Evolutionary conservation across 2,888 invertebrate genomes (phyloP), one percentile per base, ranked within the genome.

Genomic region (Cheilosia pagana): DNA sequence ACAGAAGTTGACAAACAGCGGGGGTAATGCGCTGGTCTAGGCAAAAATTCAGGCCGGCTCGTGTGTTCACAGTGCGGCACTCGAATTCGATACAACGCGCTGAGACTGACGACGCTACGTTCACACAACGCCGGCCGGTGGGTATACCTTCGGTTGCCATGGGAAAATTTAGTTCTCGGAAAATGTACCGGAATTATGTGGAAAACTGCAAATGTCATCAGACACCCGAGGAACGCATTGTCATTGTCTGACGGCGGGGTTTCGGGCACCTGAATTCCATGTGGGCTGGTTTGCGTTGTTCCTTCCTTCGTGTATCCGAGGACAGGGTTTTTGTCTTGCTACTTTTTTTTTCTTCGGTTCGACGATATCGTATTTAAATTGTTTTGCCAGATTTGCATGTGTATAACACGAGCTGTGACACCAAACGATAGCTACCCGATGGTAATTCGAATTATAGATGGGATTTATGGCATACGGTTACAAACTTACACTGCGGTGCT

Each of bases 161-260:
- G 88, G 86, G 88, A 88, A 88, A 88, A 88, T 87, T 81, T 70
- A 87, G 75, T 88, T 88, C 88, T 87, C 76, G 87, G 83, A 88
- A 87, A 87, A 81, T 86, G 83, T 88, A 82, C 87, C 87, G 87
- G 86, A 87, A 86, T 85, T 77, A 85, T 77, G 74, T 78, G 74
- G 86, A 86, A 86, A 74, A 82, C 53, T 78, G 82, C 86, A 82
- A 81, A 70, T 81, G 85, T 81, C 81, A 85, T 81, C 85, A 85
- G 85, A 85, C 85, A 85, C 85, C 70, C 70, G 75, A 85, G 75
- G 75, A 85, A 85, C 85, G 81, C 75, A 81, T 75, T 81, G 70
- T 70, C 68, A 12, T 28, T n/a, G 45, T 39, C 19, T 48, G 48
- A 21, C 53, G 53, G 21, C 65, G 76, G 25, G 55, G 71, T 62